phyloP scores from a whole-genome alignment of 2,797 vertebrate genomes.

The Phataginus tetradactyla region DNA sequence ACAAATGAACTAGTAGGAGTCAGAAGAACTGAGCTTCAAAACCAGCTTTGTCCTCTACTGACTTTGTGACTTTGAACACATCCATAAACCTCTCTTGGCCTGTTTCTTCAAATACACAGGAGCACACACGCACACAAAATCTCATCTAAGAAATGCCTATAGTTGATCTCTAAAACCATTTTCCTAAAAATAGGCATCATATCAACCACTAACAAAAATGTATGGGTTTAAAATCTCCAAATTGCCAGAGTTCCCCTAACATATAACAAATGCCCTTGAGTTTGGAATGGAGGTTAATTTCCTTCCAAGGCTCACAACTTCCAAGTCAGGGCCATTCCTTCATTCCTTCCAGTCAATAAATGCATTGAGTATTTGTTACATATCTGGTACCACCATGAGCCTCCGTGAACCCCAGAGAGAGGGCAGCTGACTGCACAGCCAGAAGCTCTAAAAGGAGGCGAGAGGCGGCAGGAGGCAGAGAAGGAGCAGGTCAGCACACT shows the following conservation, averaged over 20 bases:
- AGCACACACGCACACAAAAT: not conserved
- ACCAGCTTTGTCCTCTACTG: not conserved
- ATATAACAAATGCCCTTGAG: not conserved
- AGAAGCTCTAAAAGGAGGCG: not conserved
- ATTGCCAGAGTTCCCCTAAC: not conserved
- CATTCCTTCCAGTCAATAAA: conserved; percentile 11
- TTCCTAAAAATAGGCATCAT: conserved; percentile 3
- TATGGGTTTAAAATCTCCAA: not conserved
- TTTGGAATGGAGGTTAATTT: not conserved
- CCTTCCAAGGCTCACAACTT: not conserved
- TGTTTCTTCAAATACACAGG: not conserved
- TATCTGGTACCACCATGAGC: not conserved
- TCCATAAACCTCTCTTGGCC: not conserved
- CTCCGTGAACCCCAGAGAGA: not conserved
- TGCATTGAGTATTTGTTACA: not conserved
- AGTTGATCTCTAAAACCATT: not conserved
- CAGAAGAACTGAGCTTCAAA: not conserved
- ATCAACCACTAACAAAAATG: not conserved
- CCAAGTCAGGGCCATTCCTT: not conserved
- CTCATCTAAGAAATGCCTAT: not conserved
- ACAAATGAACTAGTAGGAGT: not conserved
- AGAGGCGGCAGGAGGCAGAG: not conserved
- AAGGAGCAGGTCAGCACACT: not conserved
- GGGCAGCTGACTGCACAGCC: not conserved
- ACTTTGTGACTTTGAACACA: not conserved